Evolutionary conservation across 2,888 invertebrate genomes (phyloP).

Genomic region (Meganola albula): DNA sequence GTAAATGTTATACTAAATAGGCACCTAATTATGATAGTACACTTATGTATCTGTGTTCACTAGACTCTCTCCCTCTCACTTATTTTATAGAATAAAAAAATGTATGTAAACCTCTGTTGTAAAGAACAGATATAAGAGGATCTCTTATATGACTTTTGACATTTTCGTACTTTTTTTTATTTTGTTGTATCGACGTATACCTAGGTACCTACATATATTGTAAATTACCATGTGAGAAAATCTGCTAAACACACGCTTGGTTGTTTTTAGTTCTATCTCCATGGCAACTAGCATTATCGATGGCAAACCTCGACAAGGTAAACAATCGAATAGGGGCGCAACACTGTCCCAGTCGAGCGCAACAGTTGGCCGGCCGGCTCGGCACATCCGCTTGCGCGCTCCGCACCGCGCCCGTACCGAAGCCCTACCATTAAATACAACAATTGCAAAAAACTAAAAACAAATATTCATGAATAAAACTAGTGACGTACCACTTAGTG

Average conservation of each 20-base stretch:
- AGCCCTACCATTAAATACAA: slow-evolving; percentile 27
- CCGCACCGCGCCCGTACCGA: slow-evolving; percentile 55
- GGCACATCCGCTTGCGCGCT: slow-evolving; percentile 74
- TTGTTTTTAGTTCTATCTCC: neutral
- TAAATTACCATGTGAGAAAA: neutral
- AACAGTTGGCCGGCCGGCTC: slow-evolving; percentile 62
- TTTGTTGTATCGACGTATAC: too few relatives aligned
- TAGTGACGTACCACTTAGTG: slow-evolving; percentile 18
- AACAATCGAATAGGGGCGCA: slow-evolving; percentile 51
- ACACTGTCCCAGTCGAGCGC: slow-evolving; percentile 50
- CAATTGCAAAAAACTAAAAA: slow-evolving; percentile 15
- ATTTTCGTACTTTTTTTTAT: too few relatives aligned
- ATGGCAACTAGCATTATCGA: slow-evolving; percentile 12
- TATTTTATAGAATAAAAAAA: too few relatives aligned
- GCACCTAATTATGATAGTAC: too few relatives aligned
- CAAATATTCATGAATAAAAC: slow-evolving; percentile 4
- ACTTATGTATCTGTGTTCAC: too few relatives aligned
- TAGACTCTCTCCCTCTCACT: too few relatives aligned
- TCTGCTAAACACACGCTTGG: neutral
- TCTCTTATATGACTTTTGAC: too few relatives aligned
- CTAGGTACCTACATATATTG: too few relatives aligned
- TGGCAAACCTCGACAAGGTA: slow-evolving; percentile 41
- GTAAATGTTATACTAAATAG: slow-evolving; percentile 13
- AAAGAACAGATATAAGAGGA: too few relatives aligned
- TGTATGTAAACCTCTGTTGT: too few relatives aligned